These are phyloP conservation scores for Pectinophora gossypiella DNA, from an alignment of 1,140 invertebrate species.

Conservation along the genomic window DNA sequence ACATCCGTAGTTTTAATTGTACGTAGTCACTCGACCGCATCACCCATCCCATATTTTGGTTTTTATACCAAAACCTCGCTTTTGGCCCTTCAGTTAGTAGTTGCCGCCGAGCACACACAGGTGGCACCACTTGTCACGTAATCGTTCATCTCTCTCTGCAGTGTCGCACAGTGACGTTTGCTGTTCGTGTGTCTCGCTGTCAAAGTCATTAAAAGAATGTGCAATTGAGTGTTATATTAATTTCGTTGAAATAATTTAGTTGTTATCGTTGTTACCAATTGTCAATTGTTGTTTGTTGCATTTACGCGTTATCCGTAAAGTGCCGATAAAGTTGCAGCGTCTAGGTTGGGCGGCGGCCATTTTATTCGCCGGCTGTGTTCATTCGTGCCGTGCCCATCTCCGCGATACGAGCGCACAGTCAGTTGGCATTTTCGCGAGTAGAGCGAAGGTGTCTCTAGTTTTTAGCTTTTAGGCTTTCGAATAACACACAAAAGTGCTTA, in stretches of 20 bases:
- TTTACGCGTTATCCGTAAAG: constrained; percentile 30
- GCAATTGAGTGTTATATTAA: constrained; percentile 35
- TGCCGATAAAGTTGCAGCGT: constrained; percentile 53
- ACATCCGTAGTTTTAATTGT: constrained; percentile 51
- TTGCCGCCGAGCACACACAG: constrained; percentile 48
- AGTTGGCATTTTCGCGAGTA: constrained; percentile 73
- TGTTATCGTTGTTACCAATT: constrained; percentile 12
- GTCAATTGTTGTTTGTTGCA: background rate
- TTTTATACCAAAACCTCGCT: constrained; percentile 41
- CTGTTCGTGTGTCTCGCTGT: constrained; percentile 39
- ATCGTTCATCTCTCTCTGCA: constrained; percentile 26
- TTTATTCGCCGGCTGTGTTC: constrained; percentile 73
- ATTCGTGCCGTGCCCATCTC: constrained; percentile 69
- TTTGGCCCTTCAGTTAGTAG: constrained; percentile 62
- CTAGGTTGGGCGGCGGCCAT: constrained; percentile 64
- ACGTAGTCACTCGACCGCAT: constrained; percentile 45
- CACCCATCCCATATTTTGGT: constrained; percentile 57
- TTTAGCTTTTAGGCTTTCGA: constrained; percentile 61
- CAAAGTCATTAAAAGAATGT: constrained; percentile 51
- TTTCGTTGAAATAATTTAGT: constrained; percentile 27
- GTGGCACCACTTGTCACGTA: constrained; percentile 60
- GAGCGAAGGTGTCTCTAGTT: constrained; percentile 66
- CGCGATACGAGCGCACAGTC: constrained; percentile 64
- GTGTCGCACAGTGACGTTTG: constrained; percentile 45
- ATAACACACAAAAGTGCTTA: constrained; percentile 64